These are phyloP conservation scores for Miichthys miiuy DNA, from an alignment of 2,797 vertebrate genomes.

Conservation along the genomic window DNA sequence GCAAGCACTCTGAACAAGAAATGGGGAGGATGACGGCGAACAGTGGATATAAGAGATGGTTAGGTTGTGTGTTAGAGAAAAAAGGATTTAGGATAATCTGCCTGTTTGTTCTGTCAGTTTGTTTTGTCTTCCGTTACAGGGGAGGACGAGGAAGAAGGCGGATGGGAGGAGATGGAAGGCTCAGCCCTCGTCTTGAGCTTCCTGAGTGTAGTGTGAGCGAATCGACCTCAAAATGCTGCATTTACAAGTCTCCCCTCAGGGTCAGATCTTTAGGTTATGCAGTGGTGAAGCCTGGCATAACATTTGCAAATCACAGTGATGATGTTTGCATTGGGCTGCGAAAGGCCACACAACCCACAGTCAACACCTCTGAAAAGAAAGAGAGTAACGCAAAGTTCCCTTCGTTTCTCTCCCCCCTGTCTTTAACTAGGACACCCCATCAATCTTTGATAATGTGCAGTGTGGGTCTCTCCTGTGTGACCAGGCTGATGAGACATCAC, in stretches of 20 bases:
- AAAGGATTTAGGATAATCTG: conserved; percentile 70
- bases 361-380: conserved; percentile 44
- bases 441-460: conserved; percentile 84
- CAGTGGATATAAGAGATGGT: conserved; percentile 71
- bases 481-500: conserved; percentile 82
- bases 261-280: conserved; percentile 42
- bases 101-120: conserved; percentile 77
- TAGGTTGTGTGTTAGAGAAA: conserved; percentile 64
- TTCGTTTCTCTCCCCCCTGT: conserved; percentile 43
- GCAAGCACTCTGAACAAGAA: conserved; percentile 83
- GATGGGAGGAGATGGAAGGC: conserved; percentile 51
- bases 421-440: conserved; percentile 85
- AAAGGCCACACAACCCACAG: conserved; percentile 11
- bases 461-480: conserved; percentile 78
- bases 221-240: conserved; percentile 49
- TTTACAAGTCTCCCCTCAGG: conserved; percentile 39
- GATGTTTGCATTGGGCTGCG: conserved; percentile 30
- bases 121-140: conserved; percentile 69
- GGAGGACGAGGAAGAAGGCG: conserved; percentile 45
- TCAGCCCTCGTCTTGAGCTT: conserved; percentile 50
- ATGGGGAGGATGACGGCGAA: conserved; percentile 70
- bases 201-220: conserved; percentile 47
- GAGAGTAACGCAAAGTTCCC: conserved; percentile 55
- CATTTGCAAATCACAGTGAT: conserved; percentile 20
- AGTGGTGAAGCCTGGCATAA: conserved; percentile 23